Conservation (phyloP, 2,797 vertebrate genomes). For the Rallus crepitans region DNA sequence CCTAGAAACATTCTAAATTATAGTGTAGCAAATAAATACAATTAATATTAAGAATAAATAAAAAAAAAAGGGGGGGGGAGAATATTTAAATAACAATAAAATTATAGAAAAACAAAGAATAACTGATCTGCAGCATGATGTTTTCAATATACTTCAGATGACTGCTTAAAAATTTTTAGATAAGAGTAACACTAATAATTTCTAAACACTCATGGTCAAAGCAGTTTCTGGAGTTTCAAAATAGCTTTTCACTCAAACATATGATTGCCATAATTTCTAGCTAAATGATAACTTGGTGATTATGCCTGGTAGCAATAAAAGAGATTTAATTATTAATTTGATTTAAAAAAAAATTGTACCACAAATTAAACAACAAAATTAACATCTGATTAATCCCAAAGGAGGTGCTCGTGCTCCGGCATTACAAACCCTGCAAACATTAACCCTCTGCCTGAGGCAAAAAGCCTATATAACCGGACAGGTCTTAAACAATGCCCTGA, state of each 20-base stretch:
- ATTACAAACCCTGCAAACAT: not conserved
- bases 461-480: not conserved
- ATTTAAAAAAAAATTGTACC: not conserved
- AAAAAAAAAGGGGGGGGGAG: accelerated
- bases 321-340: not conserved
- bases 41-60: not conserved
- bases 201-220: not conserved
- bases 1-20: not conserved
- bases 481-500: not conserved
- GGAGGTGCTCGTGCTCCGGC: not conserved
- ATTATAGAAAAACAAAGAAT: not conserved
- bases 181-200: not conserved
- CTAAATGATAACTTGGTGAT: not conserved
- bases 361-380: not conserved
- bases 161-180: not conserved
- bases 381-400: not conserved
- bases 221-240: not conserved
- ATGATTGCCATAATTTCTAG: not conserved
- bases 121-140: not conserved
- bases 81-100: not conserved
- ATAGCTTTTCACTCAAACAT: not conserved
- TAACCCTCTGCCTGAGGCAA: not conserved
- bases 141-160: not conserved
- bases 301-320: not conserved
- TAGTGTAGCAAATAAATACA: not conserved